Percentiles rank a stretch among this genome's conserved stretches.
These are phyloP conservation scores for Miniopterus natalensis DNA, from an alignment of 2,113 vertebrate species.

Conservation along the genomic window DNA sequence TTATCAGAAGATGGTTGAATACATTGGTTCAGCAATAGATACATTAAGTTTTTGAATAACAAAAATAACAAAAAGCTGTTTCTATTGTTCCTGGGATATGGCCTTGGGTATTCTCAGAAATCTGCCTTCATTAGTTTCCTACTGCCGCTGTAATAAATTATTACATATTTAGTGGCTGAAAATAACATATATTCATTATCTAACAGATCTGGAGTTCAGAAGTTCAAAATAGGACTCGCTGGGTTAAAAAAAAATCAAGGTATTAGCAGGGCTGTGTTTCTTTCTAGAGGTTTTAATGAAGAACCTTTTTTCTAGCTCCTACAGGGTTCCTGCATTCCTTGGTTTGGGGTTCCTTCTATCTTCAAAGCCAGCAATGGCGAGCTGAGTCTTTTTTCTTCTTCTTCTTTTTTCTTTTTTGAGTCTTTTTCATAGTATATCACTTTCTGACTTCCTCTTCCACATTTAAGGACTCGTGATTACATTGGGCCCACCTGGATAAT, in stretches of 20 bases:
- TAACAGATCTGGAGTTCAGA: slow-evolving; percentile 11
- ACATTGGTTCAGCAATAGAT: slow-evolving; percentile 23
- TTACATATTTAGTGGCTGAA: neutral
- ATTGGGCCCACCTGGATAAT: neutral
- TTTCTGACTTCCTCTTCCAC: neutral
- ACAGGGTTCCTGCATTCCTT: slow-evolving; percentile 1
- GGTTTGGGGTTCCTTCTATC: slow-evolving; percentile 16
- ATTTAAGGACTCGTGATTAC: slow-evolving; percentile 20
- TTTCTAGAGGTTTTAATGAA: neutral
- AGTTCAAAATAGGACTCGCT: slow-evolving; percentile 11
- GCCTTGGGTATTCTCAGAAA: slow-evolving; percentile 43
- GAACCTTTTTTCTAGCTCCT: slow-evolving; percentile 10
- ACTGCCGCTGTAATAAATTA: slow-evolving; percentile 32
- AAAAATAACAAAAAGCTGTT: slow-evolving; percentile 44
- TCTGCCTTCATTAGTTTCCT: neutral
- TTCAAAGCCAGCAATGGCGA: neutral
- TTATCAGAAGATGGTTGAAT: slow-evolving; percentile 31
- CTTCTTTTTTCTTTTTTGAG: neutral
- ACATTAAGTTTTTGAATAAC: slow-evolving; percentile 42
- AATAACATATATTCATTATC: slow-evolving; percentile 18
- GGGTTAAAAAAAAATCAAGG: neutral
- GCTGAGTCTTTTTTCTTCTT: neutral
- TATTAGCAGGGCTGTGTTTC: neutral
- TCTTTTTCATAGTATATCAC: neutral
- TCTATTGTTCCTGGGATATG: slow-evolving; percentile 16